A percentile compares a stretch with the other conserved stretches of the same genome.
These are phyloP conservation scores for Anastrepha obliqua DNA, from an alignment of 1,140 invertebrate species.

Conservation along the genomic window DNA sequence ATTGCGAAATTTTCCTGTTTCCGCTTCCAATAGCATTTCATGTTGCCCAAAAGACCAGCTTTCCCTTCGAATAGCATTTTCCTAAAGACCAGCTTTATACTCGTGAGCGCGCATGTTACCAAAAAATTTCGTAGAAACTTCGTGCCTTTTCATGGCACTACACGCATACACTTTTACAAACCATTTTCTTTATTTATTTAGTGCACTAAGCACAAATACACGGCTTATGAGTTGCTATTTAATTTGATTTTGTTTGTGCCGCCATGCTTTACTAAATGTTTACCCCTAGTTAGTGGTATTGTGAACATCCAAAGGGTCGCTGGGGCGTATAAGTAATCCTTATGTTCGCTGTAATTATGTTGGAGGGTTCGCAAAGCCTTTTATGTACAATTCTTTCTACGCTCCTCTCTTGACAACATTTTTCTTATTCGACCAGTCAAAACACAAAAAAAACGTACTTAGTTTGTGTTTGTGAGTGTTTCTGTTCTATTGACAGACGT, in stretches of 20 bases:
- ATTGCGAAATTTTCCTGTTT: no score
- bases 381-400: not conserved
- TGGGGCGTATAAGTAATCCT: not conserved
- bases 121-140: not conserved
- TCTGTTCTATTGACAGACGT: no score
- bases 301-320: not conserved
- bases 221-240: no score
- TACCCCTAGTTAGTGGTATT: not conserved
- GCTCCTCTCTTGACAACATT: not conserved
- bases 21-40: no score
- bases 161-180: no score
- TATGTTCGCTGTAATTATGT: constrained; percentile 1
- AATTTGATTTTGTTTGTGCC: no score
- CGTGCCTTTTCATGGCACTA: no score
- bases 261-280: no score
- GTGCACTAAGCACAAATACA: no score
- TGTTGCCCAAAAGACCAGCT: not conserved
- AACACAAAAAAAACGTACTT: not conserved
- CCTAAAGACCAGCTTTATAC: not conserved
- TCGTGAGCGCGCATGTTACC: not conserved
- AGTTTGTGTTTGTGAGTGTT: not conserved
- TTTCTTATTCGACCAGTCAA: not conserved
- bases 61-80: no score
- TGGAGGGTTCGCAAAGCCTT: not conserved
- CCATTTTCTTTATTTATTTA: no score